These are phyloP conservation scores for Crotophaga sulcirostris DNA, from an alignment of 2,113 vertebrate genomes.

Conservation along the genomic window DNA sequence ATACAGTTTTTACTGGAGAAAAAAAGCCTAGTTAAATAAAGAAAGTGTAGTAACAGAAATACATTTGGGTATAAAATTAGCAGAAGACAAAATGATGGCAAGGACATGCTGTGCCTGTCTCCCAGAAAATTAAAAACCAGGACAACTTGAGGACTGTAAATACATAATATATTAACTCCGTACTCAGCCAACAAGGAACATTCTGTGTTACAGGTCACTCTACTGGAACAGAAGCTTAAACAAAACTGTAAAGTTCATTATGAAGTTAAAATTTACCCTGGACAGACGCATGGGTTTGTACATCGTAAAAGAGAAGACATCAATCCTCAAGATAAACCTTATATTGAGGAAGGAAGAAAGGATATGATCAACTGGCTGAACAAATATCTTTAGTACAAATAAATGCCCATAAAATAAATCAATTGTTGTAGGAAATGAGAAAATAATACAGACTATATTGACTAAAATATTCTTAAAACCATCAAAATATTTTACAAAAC, in stretches of 20 bases:
- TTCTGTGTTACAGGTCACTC: conserved; percentile 73
- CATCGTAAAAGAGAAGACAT: conserved; percentile 90
- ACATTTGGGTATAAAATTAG: neutral
- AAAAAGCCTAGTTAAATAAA: neutral
- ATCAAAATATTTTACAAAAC: neutral
- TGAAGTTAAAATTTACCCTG: conserved; percentile 88
- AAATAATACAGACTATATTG: neutral
- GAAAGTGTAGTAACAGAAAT: neutral
- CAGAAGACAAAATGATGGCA: neutral
- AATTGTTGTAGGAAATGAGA: neutral
- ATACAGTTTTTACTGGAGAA: neutral
- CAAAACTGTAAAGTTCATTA: conserved; percentile 82
- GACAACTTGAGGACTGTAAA: neutral
- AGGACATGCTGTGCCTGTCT: neutral
- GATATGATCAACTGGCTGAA: conserved; percentile 90
- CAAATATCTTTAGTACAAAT: conserved; percentile 79
- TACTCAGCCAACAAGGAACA: neutral
- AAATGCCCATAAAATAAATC: neutral
- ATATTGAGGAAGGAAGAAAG: conserved; percentile 83
- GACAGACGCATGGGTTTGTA: conserved; percentile 91
- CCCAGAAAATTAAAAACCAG: neutral
- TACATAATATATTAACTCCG: neutral
- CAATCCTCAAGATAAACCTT: conserved; percentile 79
- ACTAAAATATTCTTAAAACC: neutral
- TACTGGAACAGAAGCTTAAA: conserved; percentile 82